Evolutionary conservation across 2,797 vertebrate genomes (phyloP).

Genomic region (Lepidocolaptes lacrymiger): DNA sequence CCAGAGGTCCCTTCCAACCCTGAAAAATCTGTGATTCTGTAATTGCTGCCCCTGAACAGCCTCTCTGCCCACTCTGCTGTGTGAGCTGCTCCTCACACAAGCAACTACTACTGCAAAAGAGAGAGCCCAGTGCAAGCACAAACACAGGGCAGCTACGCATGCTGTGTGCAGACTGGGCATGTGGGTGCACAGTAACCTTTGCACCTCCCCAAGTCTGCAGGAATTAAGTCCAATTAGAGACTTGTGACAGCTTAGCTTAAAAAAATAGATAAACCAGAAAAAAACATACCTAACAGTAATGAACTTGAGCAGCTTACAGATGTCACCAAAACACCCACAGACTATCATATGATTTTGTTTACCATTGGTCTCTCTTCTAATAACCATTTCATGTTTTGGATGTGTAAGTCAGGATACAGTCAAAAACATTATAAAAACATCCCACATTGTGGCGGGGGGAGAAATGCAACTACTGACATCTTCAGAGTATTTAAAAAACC

Average conservation of each 20-base stretch:
- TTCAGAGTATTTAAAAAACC: not conserved
- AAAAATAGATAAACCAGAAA: not conserved
- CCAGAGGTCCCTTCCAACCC: not conserved
- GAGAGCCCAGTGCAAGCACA: not conserved
- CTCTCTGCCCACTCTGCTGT: not conserved
- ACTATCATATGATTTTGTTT: not conserved
- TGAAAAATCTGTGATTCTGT: not conserved
- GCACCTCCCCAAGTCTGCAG: not conserved
- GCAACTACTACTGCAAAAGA: not conserved
- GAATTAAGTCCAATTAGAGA: not conserved
- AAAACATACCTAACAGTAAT: not conserved
- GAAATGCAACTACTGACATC: not conserved
- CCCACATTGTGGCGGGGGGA: not conserved
- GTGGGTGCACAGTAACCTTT: not conserved
- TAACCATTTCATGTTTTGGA: not conserved
- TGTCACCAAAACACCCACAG: not conserved
- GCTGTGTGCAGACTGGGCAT: not conserved
- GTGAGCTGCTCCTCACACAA: rapidly evolving
- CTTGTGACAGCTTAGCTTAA: not conserved
- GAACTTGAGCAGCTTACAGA: not conserved
- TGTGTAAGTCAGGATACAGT: not conserved
- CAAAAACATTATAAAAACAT: not conserved
- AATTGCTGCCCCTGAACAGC: not conserved
- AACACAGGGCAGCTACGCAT: not conserved
- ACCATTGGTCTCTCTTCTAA: not conserved